Evolutionary conservation across 2,113 vertebrate species (phyloP).

Genomic region (Dicaeum eximium): DNA sequence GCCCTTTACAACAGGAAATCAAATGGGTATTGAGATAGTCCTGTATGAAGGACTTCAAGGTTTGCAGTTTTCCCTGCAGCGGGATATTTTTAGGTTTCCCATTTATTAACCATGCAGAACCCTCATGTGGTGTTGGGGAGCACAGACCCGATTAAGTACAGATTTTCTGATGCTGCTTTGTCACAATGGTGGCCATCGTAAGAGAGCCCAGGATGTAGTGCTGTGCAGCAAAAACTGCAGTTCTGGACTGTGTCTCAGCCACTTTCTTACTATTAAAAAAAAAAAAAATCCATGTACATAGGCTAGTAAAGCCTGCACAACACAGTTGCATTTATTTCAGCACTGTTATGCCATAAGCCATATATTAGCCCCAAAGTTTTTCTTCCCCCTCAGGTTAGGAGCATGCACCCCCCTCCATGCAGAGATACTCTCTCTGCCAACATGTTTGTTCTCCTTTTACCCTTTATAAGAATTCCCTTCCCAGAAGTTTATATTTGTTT

Average conservation of each 20-base stretch:
- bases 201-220: neutral
- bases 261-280: slow-evolving; percentile 18
- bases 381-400: neutral
- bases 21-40: slow-evolving; percentile 17
- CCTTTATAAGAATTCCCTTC: neutral
- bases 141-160: neutral
- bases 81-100: slow-evolving; percentile 33
- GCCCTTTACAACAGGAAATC: slow-evolving; percentile 56
- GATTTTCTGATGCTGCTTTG: neutral
- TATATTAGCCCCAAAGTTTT: neutral
- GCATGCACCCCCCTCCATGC: neutral
- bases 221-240: neutral
- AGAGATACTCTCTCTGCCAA: neutral
- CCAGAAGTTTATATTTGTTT: neutral
- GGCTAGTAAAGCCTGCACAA: neutral
- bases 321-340: slow-evolving; percentile 1
- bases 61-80: neutral
- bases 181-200: neutral
- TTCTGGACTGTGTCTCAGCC: slow-evolving; percentile 53
- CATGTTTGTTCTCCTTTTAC: neutral
- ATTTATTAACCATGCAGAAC: neutral
- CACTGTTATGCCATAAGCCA: neutral
- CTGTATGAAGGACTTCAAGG: slow-evolving; percentile 24
- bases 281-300: neutral
- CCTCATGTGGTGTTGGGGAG: neutral